phyloP scores from a whole-genome alignment of 1,140 invertebrate genomes.

The Trachymyrmex cornetzi region DNA sequence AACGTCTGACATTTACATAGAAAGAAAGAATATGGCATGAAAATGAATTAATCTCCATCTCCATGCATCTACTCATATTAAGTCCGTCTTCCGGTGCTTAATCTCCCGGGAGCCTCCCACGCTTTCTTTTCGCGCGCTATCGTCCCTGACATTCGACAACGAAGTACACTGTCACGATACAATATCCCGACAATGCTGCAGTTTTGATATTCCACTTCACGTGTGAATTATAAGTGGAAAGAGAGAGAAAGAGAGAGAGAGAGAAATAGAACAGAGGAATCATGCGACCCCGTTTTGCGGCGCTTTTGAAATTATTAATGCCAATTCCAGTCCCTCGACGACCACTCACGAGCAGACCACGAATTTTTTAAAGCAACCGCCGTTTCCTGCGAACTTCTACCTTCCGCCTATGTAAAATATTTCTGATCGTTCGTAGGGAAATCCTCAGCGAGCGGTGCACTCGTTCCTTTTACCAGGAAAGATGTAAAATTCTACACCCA shows the following conservation, averaged over 20 bases:
- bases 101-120: conserved; percentile 4
- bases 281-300: no score
- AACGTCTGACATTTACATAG: background rate
- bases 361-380: conserved; percentile 58
- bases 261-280: background rate
- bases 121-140: conserved; percentile 29
- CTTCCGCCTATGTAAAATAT: conserved; percentile 37
- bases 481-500: conserved; percentile 10
- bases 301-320: conserved; percentile 66
- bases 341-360: conserved; percentile 25
- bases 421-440: conserved; percentile 46
- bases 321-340: conserved; percentile 36
- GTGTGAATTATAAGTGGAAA: background rate
- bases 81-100: conserved; percentile 26
- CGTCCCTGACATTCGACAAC: conserved; percentile 63
- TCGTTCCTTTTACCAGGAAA: background rate
- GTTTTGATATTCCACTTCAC: conserved; percentile 59
- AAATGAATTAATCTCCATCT: conserved; percentile 46
- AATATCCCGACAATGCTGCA: conserved; percentile 63
- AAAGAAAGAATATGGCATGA: background rate
- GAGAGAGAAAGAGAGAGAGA: background rate
- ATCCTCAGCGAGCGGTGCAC: conserved; percentile 15
- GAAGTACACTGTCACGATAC: conserved; percentile 33
- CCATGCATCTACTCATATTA: conserved; percentile 3
- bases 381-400: conserved; percentile 3